Evolutionary conservation across 2,888 invertebrate genomes (phyloP), one percentile per base, ranked within the genome.

Genomic region (Marasmarcha lunaedactyla): DNA sequence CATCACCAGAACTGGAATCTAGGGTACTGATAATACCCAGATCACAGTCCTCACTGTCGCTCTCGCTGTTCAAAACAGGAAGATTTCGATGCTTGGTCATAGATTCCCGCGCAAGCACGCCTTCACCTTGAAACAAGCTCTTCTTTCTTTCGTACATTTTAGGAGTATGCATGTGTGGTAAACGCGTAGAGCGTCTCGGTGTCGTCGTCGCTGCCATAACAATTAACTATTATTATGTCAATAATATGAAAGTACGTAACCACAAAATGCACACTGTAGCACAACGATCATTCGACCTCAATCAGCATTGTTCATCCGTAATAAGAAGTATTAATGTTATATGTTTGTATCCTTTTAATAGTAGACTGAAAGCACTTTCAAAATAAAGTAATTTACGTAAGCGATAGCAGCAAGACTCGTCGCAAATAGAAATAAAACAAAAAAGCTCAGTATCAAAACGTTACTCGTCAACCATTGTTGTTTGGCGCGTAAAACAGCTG

Each of bases 101-200:
- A 2, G 78, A 76, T 52, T 77, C 79, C 49, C 64, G 55, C 12
- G 58, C 46, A 6, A 63, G 53, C 42, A 67, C 61, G 9, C 50
- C 48, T 1, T 55, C 60, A 49, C 47, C 50, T 56, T 85, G 85
- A 54, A 90, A 89, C 46, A 90, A 71, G 47, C 87, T 85, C 47
- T 89, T 86, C 54, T 90, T 88, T 15, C 89, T 78, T 48, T 88
- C 88, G 0, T 86, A 79, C 61, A 88, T 74, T 52, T 85, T 85
- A 1, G 88, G 86, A 1, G 89, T 88, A 46, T 84, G 79, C 35
- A 50, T 66, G 41, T 72, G 69, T 7, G 71, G 67, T 42, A 66
- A 47, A 9, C 79, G 67, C 42, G 69, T 49, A 12, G 77, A 76
- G 41, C 79, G 71, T 33, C 78, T 63, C 10, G 84, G 84, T 14